phyloP scores from a whole-genome alignment of 1,140 invertebrate species.

The Leptopilina clavipes region DNA sequence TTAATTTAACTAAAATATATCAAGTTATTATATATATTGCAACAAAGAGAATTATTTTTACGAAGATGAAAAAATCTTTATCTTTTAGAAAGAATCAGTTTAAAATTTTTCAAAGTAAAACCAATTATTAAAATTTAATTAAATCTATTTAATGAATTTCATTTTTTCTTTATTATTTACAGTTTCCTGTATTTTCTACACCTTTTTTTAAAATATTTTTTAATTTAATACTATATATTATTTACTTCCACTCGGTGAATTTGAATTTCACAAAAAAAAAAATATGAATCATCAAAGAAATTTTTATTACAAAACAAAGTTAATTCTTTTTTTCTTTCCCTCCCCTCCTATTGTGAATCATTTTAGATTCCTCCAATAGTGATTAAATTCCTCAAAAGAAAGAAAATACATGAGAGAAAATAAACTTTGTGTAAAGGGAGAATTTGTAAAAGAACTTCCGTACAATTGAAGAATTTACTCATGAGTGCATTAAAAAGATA shows the following conservation, averaged over 20 bases:
- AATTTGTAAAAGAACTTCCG: conserved; percentile 18
- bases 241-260: background rate
- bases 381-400: conserved; percentile 20
- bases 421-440: conserved; percentile 18
- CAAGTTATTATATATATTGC: no score
- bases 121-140: no score
- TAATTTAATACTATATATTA: no score
- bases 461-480: conserved; percentile 22
- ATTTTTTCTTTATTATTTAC: no score
- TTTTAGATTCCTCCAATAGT: background rate
- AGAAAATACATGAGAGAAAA: background rate
- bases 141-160: no score
- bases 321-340: background rate
- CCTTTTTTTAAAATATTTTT: no score
- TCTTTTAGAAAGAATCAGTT: no score
- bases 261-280: background rate
- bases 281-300: background rate
- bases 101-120: no score
- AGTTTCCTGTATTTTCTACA: no score
- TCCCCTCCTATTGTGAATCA: background rate
- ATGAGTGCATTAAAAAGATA: conserved; percentile 23
- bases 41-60: no score
- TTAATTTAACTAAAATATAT: no score
- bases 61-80: no score
- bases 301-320: background rate